Conservation (phyloP, 2,113 vertebrate genomes). For the Podarcis cretensis region DNA sequence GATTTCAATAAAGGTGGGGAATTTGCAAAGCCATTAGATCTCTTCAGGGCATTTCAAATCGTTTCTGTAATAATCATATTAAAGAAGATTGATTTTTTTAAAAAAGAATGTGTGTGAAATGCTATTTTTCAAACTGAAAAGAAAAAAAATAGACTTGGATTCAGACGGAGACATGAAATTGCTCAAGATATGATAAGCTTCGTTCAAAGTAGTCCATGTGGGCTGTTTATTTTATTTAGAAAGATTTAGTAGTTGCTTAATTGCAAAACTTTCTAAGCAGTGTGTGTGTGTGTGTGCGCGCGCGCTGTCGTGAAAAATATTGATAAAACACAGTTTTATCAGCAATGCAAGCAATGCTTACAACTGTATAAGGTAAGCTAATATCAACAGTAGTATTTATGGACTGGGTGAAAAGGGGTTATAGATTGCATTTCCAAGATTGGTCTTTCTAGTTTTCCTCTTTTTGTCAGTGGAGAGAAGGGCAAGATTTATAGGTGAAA, state of each 20-base stretch:
- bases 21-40: slow-evolving; percentile 37
- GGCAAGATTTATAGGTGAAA: not conserved
- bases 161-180: not conserved
- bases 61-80: slow-evolving; percentile 32
- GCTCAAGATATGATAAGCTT: not conserved
- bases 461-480: not conserved
- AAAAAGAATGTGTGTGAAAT: slow-evolving; percentile 10
- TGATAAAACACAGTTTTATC: too few relatives aligned
- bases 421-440: not conserved
- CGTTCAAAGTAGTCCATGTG: too few relatives aligned
- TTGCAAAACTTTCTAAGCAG: too few relatives aligned
- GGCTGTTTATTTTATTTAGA: too few relatives aligned
- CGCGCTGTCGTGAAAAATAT: too few relatives aligned
- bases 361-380: too few relatives aligned
- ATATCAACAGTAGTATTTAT: not conserved
- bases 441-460: not conserved
- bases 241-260: too few relatives aligned
- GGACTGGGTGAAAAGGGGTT: not conserved
- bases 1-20: slow-evolving; percentile 48
- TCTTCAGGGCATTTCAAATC: slow-evolving; percentile 35
- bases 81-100: not conserved
- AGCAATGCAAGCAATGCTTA: too few relatives aligned
- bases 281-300: too few relatives aligned
- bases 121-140: not conserved
- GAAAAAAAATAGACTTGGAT: not conserved